Base-by-base conservation (phyloP, 2,888 invertebrate species). In the Nemurella pictetii region DNA sequence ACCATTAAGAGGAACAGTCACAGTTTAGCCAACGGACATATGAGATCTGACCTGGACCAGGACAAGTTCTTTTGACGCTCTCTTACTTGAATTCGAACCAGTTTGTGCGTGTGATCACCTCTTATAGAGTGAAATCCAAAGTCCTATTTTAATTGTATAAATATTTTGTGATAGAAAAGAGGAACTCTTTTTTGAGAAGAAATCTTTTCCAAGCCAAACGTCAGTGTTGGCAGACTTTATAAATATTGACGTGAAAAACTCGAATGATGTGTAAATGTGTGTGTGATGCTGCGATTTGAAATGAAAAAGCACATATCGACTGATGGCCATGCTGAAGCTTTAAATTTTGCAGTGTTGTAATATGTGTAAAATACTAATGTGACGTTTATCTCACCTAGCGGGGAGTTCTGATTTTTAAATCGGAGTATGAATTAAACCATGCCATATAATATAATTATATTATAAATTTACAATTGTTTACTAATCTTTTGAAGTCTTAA, bases 1-100 rank as follows among this genome's bases (percentile, higher is more conserved):
- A 96, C 96, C 0, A 90, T 96, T 73, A 93, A 95, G 87, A 91
- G 96, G 82, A 95, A 96, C 89, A 95, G 96, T 87, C 92, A 95
- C 90, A 92, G 91, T 86, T 89, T 93, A 84, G 94, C 94, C 30
- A 95, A 95, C 88, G 94, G 93, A 77, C 90, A 91, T 82, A 93
- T 91, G 86, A 92, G 94, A 86, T 90, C 93, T 27, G 94, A 94
- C 87, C 89, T 92, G 7, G 94, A 94, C 88, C 94, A 94, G 85
- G 94, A 94, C 87, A 94, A 94, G 88, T 94, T 94, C 88, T 94
- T 94, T 88, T 94, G 90, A 92, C 26, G 55, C 55, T 55, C 26
- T 20, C 28, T 72, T 7, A n/a, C 29, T 1, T 26, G 36, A n/a
- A 36, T 36, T n/a, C 35, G 29, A 73, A 25, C 20, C 12, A 28